phyloP scores from a whole-genome alignment of 1,140 invertebrate species.

The Caenorhabditis latens region DNA sequence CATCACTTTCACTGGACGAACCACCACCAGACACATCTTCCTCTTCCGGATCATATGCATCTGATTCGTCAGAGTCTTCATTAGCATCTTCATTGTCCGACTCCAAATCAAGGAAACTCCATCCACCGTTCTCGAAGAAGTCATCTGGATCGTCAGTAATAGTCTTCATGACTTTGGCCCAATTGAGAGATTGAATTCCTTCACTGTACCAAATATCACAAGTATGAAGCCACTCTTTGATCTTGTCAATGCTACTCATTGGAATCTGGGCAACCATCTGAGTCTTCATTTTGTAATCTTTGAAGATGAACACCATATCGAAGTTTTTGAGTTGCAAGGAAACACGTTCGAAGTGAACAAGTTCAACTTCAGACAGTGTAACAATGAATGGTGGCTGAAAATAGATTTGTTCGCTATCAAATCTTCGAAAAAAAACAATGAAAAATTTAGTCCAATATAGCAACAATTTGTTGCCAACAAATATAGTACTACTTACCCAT shows the following conservation, averaged over 20 bases:
- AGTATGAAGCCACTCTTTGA: constrained; percentile 85
- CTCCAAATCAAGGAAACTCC: constrained; percentile 97
- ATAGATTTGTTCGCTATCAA: constrained; percentile 54
- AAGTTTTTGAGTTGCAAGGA: constrained; percentile 99
- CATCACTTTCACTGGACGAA: constrained; percentile 78
- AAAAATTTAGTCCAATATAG: no score
- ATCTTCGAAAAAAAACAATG: background rate
- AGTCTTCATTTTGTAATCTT: constrained; percentile 93
- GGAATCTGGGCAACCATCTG: constrained; percentile 97
- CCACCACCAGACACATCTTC: constrained; percentile 71
- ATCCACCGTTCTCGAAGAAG: constrained; percentile 98
- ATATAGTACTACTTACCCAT: no score
- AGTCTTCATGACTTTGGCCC: constrained; percentile 99
- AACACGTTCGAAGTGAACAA: constrained; percentile 98
- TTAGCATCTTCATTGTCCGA: constrained; percentile 81
- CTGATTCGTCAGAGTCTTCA: constrained; percentile 72
- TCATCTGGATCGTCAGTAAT: constrained; percentile 98
- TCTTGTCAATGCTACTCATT: constrained; percentile 97
- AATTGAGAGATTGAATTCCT: constrained; percentile 97
- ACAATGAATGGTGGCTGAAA: constrained; percentile 95
- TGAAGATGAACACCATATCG: constrained; percentile 99
- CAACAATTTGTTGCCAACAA: no score
- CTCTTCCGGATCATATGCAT: constrained; percentile 76
- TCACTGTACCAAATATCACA: constrained; percentile 98
- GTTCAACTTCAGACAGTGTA: constrained; percentile 94